Base-by-base conservation (phyloP, 2,888 invertebrate genomes). In the Plemyria rubiginata region DNA sequence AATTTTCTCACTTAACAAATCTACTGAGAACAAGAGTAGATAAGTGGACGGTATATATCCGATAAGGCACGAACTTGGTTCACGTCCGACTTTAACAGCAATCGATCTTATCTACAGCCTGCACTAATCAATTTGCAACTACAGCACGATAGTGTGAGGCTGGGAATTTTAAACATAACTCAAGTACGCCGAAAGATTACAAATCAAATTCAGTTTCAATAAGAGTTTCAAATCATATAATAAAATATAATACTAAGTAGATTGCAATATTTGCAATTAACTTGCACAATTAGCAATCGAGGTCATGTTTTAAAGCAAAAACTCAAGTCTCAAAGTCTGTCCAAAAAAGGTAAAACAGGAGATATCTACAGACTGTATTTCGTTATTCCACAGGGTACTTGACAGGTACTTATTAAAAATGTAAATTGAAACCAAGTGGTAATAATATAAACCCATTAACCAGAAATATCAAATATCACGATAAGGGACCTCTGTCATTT, bases 391-490 rank as follows among this genome's bases (percentile, higher is more conserved):
- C 72, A 73, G 68, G 74, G 77, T 74, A 76, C 74, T 73, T 73
- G 73, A 72, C 74, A 80, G 76, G 70, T 79, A 75, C 78, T 76
- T 74, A 75, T 70, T 77, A 76, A 76, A 76, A 76, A 78, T 79
- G 80, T 80, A 84, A 88, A 87, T 86, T 85, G 81, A 85, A 81
- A 80, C 80, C 77, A 71, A 82, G 74, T 51, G 43, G 58, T 78
- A 78, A 81, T 78, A 78, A 81, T 78, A 82, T 79, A 83, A 86
- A 83, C 83, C 82, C 84, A 85, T 86, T 84, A 85, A 80, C 82
- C 80, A 76, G 80, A 74, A 80, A 82, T 86, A 86, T 87, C 83
- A 79, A 83, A 82, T 86, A 81, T 81, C 84, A 70, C 76, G 76
- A 78, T 78, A 77, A 78, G 75, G 68, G 77, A 74, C 77, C 79